Evolutionary conservation across 2,113 vertebrate genomes (phyloP), one percentile per base, ranked within the genome.

Genomic region (Catharus minimus): DNA sequence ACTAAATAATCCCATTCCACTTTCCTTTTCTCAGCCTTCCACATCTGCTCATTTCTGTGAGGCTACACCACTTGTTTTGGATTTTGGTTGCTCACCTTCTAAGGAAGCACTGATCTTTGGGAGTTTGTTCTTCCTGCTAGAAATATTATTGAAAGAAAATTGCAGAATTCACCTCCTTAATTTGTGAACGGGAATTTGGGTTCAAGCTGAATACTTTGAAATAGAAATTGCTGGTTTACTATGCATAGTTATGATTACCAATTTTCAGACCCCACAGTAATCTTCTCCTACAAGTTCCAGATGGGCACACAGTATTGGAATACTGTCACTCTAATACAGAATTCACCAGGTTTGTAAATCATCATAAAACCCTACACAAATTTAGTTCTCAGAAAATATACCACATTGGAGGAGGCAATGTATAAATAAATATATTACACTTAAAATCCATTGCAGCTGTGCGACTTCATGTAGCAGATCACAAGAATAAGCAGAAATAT

Each of bases 351-450:
- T 77, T 80, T 90, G 27, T 77, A 92, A 91, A 90, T 77, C 38
- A 62, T 80, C 50, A 30, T 66, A 76, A 92, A 94, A 43, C 6
- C 5, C 43, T 69, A 53, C 8, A 77, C 21, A 47, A 69, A 55
- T 21, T 83, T 84, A 86, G 46, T 90, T 86, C 21, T 46, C 33
- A 47, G 52, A 90, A 94, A 83, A 74, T 73, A 55, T 11, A 73
- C 15, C 0, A 9, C 19, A 46, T 10, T 50, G 68, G 4, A 20
- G 15, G 8, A 80, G 20, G 53, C 24, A 95, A 82, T 82, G 38
- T 89, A 85, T 79, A 89, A 87, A 91, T 82, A 85, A 87, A 85
- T 85, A 76, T 22, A 65, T 82, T 88, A 21, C n/a, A 49, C 13
- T 69, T 78, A 72, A 87, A 87, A 11, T 79, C 57, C 28, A 52